Base-by-base conservation (phyloP, 2,888 invertebrate species). In the Chrysolina oricalcia region DNA sequence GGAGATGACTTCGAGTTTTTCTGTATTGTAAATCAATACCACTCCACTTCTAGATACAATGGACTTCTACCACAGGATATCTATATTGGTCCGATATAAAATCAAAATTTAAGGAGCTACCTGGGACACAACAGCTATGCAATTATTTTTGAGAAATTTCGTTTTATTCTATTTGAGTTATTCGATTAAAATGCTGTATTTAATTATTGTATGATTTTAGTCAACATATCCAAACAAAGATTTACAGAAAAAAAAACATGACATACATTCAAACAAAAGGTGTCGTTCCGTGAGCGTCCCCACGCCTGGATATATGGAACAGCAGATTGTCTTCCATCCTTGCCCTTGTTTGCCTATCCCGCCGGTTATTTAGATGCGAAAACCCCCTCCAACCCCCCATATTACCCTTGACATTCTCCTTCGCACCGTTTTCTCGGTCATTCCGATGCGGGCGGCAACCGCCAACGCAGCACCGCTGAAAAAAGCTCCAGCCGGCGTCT, bases 351-450 rank as follows among this genome's bases (percentile, higher is more conserved):
- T 8, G 15, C 35, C 11, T 50, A n/a, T 27, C 59, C n/a, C 59
- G 35, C n/a, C 35, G n/a, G n/a, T 15, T 59, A 59, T 59, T 59
- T n/a, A 15, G 59, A 23, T 59, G 6, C 15, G 59, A 59, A 27
- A 27, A 23, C 59, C 17, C 53, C 59, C 59, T n/a, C 17, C 59
- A 1, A 5, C 15, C 65, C 46, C 35, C 59, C 19, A 72, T 8
- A 59, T 46, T 56, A 70, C 48, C 74, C 74, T 74, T 74, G 70
- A 74, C 71, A 71, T 56, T 74, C 66, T 48, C 71, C 67, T 71
- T 71, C 63, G 41, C 41, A 21, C 21, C 64, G 46, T 17, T 40
- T 59, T 59, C 59, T 59, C 59, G 59, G 59, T 59, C 59, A 59
- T 59, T 35, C 35, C 19, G 63, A 23, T 48, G 35, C 48, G 70